These are phyloP conservation scores for Mya arenaria DNA, from an alignment of 1,140 invertebrate species.

Conservation along the genomic window DNA sequence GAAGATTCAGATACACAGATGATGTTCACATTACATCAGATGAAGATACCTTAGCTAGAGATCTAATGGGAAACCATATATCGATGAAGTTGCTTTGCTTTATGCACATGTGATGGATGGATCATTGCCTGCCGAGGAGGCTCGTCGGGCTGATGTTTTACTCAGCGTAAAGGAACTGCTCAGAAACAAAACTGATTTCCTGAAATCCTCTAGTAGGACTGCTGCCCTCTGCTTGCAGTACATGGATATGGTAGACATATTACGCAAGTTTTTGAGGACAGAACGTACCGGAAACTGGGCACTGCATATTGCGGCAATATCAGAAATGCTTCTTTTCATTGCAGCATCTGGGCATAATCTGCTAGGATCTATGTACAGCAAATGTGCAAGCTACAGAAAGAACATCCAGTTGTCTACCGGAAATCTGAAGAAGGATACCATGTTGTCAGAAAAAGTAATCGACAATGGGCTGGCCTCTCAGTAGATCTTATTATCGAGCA, in stretches of 20 bases:
- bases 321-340: constrained; percentile 79
- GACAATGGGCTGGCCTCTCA: constrained; percentile 80
- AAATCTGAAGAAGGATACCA: constrained; percentile 51
- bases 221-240: constrained; percentile 58
- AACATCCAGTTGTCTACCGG: constrained; percentile 41
- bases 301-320: constrained; percentile 58
- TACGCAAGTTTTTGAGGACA: constrained; percentile 60
- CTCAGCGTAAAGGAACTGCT: constrained; percentile 44
- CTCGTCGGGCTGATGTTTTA: neutral
- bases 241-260: too few species aligned
- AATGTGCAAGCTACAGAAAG: constrained; percentile 72
- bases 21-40: too few species aligned
- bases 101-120: neutral
- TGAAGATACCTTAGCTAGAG: too few species aligned
- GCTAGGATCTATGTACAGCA: constrained; percentile 81
- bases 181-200: constrained; percentile 57
- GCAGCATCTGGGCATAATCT: constrained; percentile 81
- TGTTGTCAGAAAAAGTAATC: constrained; percentile 65
- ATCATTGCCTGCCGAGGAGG: neutral
- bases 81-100: too few species aligned
- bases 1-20: too few species aligned
- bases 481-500: constrained; percentile 76
- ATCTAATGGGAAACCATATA: too few species aligned
- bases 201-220: constrained; percentile 42
- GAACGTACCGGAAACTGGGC: constrained; percentile 68